Base-by-base conservation (phyloP, 1,140 invertebrate species). In the Drosophila guanche region DNA sequence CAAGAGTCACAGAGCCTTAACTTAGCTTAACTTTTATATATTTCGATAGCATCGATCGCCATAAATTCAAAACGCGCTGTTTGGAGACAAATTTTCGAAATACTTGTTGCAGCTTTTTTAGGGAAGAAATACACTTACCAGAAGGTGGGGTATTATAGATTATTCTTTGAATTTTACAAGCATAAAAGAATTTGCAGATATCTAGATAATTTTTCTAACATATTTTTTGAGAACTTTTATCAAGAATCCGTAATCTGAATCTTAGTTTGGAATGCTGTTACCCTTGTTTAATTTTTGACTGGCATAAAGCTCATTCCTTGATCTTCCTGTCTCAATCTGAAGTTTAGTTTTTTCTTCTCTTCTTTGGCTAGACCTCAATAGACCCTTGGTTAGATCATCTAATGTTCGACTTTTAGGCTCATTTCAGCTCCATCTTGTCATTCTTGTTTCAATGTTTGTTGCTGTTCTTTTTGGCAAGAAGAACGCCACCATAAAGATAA, bases 401-500 rank as follows among this genome's bases (percentile, higher is more conserved):
- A 47, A 63, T 3, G 55, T 73, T 73, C 70, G 52, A 46, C 69
- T 63, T 33, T 5, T 6, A 3, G n/a, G 29, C 29, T 22, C 7
- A 16, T 20, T 41, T 43, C 29, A 6, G 14, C 23, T 4, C 14
- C 12, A 27, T 51, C 47, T 68, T 56, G 33, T 52, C 25, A 42
- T 60, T 73, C 22, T 51, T 27, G 29, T 73, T 50, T 74, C 8
- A 25, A 33, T 14, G 60, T 71, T 51, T 33, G 3, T 45, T 57
- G 16, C 16, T 46, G 14, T 51, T 48, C 40, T 60, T 65, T 79
- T 79, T 80, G 58, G 53, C 48, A 43, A 68, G 72, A 80, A 67
- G 62, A 86, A 86, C 63, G 75, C 76, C 85, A 89, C 84, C 71
- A 88, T 88, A 88, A 88, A 88, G 84, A 88, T 88, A 88, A 88